phyloP scores from a whole-genome alignment of 2,888 invertebrate species.

The Conistra vaccinii region DNA sequence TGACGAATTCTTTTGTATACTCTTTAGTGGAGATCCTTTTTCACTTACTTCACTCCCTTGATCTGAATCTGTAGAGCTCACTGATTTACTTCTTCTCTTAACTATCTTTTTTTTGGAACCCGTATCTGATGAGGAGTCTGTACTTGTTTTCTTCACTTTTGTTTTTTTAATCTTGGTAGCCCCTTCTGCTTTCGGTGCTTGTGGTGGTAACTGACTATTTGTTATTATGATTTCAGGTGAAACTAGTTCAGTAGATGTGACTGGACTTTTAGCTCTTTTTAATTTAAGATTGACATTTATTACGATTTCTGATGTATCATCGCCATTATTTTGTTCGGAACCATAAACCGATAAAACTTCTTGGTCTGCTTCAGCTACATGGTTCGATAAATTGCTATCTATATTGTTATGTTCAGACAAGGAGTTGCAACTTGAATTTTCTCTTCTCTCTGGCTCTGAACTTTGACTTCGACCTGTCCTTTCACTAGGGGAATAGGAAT shows the following conservation, averaged over 20 bases:
- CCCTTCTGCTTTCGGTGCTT: conserved; percentile 87
- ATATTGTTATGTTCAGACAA: conserved; percentile 69
- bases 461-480: conserved; percentile 84
- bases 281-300: conserved; percentile 88
- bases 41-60: conserved; percentile 78
- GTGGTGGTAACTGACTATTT: conserved; percentile 87
- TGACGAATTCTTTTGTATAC: conserved; percentile 74
- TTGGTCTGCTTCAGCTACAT: conserved; percentile 73
- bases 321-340: conserved; percentile 80
- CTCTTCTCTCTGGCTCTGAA: conserved; percentile 80
- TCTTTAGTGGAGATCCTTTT: conserved; percentile 76
- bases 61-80: conserved; percentile 86
- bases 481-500: conserved; percentile 75
- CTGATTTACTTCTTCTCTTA: conserved; percentile 86
- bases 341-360: conserved; percentile 75
- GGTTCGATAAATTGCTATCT: conserved; percentile 69
- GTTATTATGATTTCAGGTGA: conserved; percentile 86
- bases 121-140: conserved; percentile 84
- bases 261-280: conserved; percentile 82
- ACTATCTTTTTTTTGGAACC: conserved; percentile 83
- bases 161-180: conserved; percentile 79
- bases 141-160: conserved; percentile 84
- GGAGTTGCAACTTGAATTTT: conserved; percentile 70
- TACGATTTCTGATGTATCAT: conserved; percentile 85
- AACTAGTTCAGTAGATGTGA: conserved; percentile 77